Evolutionary conservation across 2,113 vertebrate genomes (phyloP).

Genomic region (Mustela nigripes): DNA sequence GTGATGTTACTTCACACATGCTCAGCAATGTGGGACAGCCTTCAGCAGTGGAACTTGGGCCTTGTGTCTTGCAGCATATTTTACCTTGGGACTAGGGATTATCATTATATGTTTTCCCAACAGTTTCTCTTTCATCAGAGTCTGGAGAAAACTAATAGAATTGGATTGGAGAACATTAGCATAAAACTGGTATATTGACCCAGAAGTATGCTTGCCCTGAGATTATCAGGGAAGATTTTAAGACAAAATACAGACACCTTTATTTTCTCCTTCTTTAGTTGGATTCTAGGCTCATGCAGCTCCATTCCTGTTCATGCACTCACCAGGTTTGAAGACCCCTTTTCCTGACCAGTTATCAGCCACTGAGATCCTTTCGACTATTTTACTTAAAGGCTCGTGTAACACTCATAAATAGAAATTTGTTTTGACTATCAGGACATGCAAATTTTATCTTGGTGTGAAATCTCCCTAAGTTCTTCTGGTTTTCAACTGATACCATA

Average conservation of each 20-base stretch:
- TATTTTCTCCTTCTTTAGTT: neutral
- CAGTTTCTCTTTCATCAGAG: neutral
- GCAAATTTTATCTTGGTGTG: neutral
- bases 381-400: neutral
- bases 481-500: slow-evolving; percentile 31
- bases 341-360: slow-evolving; percentile 25
- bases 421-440: neutral
- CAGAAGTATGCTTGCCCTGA: neutral
- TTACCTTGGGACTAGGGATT: neutral
- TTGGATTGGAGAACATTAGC: neutral
- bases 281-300: neutral
- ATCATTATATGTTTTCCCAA: neutral
- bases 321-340: neutral
- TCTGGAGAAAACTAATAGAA: neutral
- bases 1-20: neutral
- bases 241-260: neutral
- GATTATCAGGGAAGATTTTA: neutral
- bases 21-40: neutral
- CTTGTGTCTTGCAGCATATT: neutral
- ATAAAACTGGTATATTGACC: neutral
- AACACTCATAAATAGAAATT: slow-evolving; percentile 5
- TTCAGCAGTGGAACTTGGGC: neutral
- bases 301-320: neutral
- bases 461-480: neutral
- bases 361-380: neutral